These are phyloP conservation scores for Corythaixoides concolor DNA, from an alignment of 2,113 vertebrate genomes.

Conservation along the genomic window DNA sequence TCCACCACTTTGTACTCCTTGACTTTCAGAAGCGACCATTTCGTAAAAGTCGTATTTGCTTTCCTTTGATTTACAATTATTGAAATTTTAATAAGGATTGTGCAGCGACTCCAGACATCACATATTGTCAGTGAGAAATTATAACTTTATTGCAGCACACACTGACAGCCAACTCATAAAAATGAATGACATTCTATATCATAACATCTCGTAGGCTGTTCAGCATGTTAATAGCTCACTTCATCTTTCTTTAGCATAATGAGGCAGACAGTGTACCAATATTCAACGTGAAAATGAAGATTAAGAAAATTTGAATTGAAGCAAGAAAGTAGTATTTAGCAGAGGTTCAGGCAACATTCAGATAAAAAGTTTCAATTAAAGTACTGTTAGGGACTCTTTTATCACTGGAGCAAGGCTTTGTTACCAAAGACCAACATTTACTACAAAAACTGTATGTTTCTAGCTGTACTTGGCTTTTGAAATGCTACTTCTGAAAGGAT, in stretches of 20 bases:
- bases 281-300: conserved; percentile 76
- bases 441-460: conserved; percentile 36
- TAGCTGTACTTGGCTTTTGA: conserved; percentile 31
- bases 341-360: conserved; percentile 69
- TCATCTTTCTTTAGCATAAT: conserved; percentile 81
- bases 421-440: conserved; percentile 52
- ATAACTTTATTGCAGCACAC: conserved; percentile 76
- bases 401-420: conserved; percentile 52
- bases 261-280: conserved; percentile 76
- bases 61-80: conserved; percentile 80
- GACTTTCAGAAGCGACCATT: conserved; percentile 61
- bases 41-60: conserved; percentile 71
- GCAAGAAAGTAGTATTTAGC: conserved; percentile 71
- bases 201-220: conserved; percentile 77
- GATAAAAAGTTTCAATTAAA: conserved; percentile 83
- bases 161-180: conserved; percentile 82
- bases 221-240: conserved; percentile 82
- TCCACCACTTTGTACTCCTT: conserved; percentile 27
- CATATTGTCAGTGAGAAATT: conserved; percentile 75
- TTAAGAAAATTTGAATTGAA: conserved; percentile 77
- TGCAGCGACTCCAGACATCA: conserved; percentile 63
- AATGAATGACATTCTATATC: conserved; percentile 83
- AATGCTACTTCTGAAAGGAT: conserved; percentile 15
- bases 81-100: conserved; percentile 79
- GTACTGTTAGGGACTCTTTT: conserved; percentile 62